These are phyloP conservation scores for Taenaris catops DNA, from an alignment of 2,888 invertebrate genomes.

Conservation along the genomic window DNA sequence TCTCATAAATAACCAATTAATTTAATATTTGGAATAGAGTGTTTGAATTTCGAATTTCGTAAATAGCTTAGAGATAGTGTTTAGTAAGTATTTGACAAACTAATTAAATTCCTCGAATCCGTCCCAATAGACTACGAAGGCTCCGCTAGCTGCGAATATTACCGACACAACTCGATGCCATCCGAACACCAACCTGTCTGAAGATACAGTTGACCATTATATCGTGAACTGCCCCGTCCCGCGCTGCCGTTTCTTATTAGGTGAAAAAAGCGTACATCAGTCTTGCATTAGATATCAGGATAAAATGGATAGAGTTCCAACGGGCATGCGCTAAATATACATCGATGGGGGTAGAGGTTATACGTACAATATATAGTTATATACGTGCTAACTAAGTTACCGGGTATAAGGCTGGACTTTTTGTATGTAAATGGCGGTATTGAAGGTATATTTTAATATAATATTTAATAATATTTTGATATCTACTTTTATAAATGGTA, in stretches of 20 bases:
- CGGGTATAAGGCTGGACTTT: background rate
- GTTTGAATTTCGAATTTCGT: too few relatives aligned
- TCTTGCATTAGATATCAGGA: conserved; percentile 28
- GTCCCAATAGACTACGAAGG: conserved; percentile 37
- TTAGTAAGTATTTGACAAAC: background rate
- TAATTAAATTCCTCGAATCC: conserved; percentile 22
- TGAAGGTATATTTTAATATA: too few relatives aligned
- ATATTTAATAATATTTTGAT: too few relatives aligned
- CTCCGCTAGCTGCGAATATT: conserved; percentile 31
- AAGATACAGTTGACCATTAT: conserved; percentile 39
- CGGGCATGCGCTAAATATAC: conserved; percentile 45
- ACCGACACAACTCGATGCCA: conserved; percentile 37
- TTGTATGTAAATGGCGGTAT: too few relatives aligned
- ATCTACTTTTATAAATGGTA: too few relatives aligned
- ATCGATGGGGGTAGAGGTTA: conserved; percentile 35
- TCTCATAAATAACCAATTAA: too few relatives aligned
- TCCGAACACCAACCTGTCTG: conserved; percentile 39
- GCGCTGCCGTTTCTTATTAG: conserved; percentile 25
- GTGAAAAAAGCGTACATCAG: conserved; percentile 28
- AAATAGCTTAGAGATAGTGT: background rate
- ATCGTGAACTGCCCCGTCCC: conserved; percentile 29
- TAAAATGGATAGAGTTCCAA: conserved; percentile 30
- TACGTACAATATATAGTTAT: too few relatives aligned
- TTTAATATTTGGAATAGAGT: too few relatives aligned
- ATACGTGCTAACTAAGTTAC: conserved; percentile 16